Percentiles rank a stretch among this genome's conserved stretches.
Conservation (phyloP, 2,888 invertebrate species). For the Drosophila borealis region DNA sequence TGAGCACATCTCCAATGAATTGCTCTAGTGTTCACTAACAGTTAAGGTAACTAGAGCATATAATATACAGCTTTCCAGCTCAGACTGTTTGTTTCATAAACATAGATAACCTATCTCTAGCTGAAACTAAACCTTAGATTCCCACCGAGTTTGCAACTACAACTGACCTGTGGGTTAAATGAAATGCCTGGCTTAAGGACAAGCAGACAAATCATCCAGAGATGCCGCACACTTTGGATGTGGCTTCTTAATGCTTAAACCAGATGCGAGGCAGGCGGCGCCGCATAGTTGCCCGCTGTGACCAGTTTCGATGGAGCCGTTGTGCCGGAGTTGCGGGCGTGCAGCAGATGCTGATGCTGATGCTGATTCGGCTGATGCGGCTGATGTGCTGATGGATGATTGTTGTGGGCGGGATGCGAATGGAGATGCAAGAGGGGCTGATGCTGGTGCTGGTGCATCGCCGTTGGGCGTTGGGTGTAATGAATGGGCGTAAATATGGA, state of each 20-base stretch:
- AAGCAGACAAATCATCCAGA: conserved; percentile 6
- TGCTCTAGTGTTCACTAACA: too few species aligned
- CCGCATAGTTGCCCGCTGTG: conserved; percentile 14
- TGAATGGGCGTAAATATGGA: conserved; percentile 78
- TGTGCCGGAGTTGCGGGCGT: conserved; percentile 20
- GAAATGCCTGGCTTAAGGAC: conserved; percentile 2
- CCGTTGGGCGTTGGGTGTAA: conserved; percentile 8
- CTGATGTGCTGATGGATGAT: conserved; percentile 1
- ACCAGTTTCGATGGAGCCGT: conserved; percentile 18
- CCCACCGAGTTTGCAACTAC: not conserved
- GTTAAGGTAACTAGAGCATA: too few species aligned
- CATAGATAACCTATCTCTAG: too few species aligned
- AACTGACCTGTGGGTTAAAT: conserved; percentile 38
- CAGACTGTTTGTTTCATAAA: too few species aligned
- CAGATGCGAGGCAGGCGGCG: conserved; percentile 24
- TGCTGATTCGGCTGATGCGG: not conserved
- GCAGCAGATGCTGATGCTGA: conserved; percentile 33
- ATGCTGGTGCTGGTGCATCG: conserved; percentile 17
- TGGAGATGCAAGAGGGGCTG: conserved; percentile 13
- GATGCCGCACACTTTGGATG: not conserved
- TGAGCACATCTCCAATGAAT: too few species aligned
- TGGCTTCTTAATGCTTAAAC: not conserved
- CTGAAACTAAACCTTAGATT: too few species aligned
- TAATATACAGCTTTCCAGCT: too few species aligned
- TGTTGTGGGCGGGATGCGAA: conserved; percentile 10